These are phyloP conservation scores for Heliangelus exortis DNA, from an alignment of 2,797 vertebrate species.

Conservation along the genomic window DNA sequence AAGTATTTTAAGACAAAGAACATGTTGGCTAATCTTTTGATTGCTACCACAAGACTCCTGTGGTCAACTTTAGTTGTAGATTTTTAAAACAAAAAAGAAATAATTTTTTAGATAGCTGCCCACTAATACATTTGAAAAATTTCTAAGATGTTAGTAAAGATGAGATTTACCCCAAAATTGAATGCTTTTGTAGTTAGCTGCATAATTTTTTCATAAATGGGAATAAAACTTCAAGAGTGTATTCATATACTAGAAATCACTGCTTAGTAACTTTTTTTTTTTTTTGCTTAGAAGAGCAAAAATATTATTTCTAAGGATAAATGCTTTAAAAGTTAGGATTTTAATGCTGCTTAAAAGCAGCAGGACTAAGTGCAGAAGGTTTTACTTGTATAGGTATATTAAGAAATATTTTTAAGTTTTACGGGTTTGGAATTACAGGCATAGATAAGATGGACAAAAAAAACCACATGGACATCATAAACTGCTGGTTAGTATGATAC, in stretches of 20 bases:
- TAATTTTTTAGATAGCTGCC: not conserved
- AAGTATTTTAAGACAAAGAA: not conserved
- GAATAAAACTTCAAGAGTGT: constrained; percentile 12
- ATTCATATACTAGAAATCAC: constrained; percentile 30
- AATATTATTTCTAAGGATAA: not conserved
- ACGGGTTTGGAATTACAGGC: not conserved
- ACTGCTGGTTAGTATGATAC: not conserved
- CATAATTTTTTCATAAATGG: constrained; percentile 51
- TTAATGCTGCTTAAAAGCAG: not conserved
- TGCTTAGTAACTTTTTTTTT: not conserved
- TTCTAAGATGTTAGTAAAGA: not conserved
- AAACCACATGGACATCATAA: not conserved
- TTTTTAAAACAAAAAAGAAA: not conserved
- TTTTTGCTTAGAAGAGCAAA: not conserved
- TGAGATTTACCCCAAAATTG: not conserved
- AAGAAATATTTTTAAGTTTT: not conserved
- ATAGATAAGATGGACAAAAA: not conserved
- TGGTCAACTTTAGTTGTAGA: not conserved
- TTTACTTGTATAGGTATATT: not conserved
- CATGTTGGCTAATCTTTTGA: not conserved
- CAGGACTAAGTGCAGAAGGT: not conserved
- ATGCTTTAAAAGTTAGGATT: not conserved
- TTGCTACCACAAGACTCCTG: not conserved
- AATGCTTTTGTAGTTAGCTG: constrained; percentile 31
- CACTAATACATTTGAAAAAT: not conserved